phyloP scores from a whole-genome alignment of 2,113 vertebrate genomes.

The Pachyramphus minor region DNA sequence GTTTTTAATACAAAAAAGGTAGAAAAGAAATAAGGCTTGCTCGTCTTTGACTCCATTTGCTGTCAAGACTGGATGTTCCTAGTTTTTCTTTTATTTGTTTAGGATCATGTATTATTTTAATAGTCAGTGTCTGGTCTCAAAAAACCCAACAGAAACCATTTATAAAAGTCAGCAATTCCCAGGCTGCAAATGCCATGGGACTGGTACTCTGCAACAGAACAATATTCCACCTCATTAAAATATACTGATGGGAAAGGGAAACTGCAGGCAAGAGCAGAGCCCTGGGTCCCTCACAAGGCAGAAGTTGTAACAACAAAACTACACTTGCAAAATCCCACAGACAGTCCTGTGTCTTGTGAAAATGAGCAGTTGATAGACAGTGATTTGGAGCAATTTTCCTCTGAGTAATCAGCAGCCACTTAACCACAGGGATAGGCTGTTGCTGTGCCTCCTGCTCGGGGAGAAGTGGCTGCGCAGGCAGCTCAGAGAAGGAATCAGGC shows the following conservation, averaged over 20 bases:
- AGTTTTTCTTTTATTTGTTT: neutral
- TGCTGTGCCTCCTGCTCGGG: neutral
- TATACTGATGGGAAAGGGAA: neutral
- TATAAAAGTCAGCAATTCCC: neutral
- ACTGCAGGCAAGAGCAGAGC: neutral
- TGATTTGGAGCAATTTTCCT: neutral
- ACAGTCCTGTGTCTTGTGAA: neutral
- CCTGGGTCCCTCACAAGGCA: neutral
- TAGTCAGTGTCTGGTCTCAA: neutral
- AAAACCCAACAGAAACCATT: neutral
- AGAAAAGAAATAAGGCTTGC: neutral
- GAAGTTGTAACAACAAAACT: neutral
- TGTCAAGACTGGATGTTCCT: neutral
- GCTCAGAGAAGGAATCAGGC: neutral
- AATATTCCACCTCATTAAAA: neutral
- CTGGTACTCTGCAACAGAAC: neutral
- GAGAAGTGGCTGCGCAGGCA: neutral
- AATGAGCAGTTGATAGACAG: neutral
- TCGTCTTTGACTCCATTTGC: neutral
- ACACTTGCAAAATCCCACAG: neutral
- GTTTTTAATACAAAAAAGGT: neutral
- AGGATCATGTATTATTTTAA: neutral
- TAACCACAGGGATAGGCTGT: neutral
- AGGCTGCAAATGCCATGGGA: neutral
- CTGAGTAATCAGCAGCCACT: neutral